A percentile compares a stretch with the other conserved stretches of the same genome.
Evolutionary conservation across 92 coral and sea anemone species (phyloP).

Genomic region (Parazoanthus darwini): DNA sequence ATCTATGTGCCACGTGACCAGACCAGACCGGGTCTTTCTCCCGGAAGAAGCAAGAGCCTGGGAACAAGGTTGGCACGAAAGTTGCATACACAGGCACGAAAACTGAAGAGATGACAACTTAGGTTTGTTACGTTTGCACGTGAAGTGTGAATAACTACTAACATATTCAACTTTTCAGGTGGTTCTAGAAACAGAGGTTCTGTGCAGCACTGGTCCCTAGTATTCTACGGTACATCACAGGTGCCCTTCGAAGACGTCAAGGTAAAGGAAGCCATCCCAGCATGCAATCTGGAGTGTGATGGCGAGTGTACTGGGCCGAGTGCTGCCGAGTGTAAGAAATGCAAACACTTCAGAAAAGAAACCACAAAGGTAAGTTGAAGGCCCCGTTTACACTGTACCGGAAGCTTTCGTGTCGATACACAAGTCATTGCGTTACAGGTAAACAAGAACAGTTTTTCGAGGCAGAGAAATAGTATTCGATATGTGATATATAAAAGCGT

Average conservation of each 20-base stretch:
- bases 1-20: too few species aligned
- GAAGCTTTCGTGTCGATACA: too few species aligned
- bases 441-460: neutral
- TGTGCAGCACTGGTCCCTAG: slow-evolving; percentile 71
- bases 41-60: too few species aligned
- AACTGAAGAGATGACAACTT: too few species aligned
- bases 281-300: slow-evolving; percentile 85
- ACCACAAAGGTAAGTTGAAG: slow-evolving; percentile 54
- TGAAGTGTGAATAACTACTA: too few species aligned
- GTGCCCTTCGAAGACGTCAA: slow-evolving; percentile 54
- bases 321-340: slow-evolving; percentile 72
- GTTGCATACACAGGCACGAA: too few species aligned
- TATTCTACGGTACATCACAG: slow-evolving; percentile 80
- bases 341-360: slow-evolving; percentile 74
- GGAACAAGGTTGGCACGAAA: too few species aligned
- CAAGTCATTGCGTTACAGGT: neutral
- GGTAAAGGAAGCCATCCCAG: slow-evolving; percentile 67
- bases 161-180: slow-evolving; percentile 15
- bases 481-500: too few species aligned
- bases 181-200: slow-evolving; percentile 49
- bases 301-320: slow-evolving; percentile 88
- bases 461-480: too few species aligned
- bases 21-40: too few species aligned
- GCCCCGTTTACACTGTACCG: too few species aligned
- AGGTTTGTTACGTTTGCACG: too few species aligned